Evolutionary conservation across 2,113 vertebrate genomes (phyloP).

Genomic region (Thalassarche chlororhynchos): DNA sequence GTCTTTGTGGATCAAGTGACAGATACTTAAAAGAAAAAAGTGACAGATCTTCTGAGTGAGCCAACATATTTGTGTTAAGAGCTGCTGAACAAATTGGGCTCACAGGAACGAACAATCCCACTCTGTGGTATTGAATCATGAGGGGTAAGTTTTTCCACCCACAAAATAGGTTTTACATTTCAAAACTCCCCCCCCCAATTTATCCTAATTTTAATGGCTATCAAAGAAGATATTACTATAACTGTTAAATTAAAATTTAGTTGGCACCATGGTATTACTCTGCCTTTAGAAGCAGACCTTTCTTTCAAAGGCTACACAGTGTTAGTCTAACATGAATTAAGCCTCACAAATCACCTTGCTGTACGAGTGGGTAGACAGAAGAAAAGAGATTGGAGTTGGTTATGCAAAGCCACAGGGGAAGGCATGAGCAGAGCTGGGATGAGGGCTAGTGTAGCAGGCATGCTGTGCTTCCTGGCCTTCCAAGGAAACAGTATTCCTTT

Average conservation of each 20-base stretch:
- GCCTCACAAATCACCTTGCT: neutral
- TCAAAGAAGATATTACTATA: neutral
- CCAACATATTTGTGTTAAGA: conserved; percentile 38
- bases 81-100: conserved; percentile 11
- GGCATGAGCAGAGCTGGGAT: neutral
- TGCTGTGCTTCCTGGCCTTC: neutral
- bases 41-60: conserved; percentile 22
- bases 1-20: conserved; percentile 16
- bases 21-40: conserved; percentile 39
- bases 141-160: neutral
- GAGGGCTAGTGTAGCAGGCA: neutral
- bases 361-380: rapidly evolving
- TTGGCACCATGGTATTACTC: neutral
- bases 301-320: neutral
- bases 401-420: neutral
- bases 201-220: neutral
- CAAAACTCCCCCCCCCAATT: neutral
- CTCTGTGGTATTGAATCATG: neutral
- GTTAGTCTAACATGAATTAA: neutral
- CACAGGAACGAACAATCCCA: neutral
- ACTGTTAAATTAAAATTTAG: neutral
- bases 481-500: neutral
- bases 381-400: neutral
- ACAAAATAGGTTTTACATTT: neutral
- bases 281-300: neutral